Evolutionary conservation across 2,113 vertebrate genomes (phyloP).

Genomic region (Chloebia gouldiae): DNA sequence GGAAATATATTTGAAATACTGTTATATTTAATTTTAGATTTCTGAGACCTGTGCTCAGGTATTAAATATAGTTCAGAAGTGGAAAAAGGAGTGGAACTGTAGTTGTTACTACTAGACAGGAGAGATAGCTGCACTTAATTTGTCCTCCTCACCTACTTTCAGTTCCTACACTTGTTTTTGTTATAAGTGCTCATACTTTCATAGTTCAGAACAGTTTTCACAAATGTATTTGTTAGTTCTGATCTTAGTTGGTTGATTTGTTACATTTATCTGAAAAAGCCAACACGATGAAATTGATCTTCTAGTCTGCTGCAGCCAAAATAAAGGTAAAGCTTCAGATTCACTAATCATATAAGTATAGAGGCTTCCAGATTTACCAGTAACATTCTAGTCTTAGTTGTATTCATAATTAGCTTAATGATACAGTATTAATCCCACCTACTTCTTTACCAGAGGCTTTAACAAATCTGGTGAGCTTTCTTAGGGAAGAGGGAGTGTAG

Average conservation of each 20-base stretch:
- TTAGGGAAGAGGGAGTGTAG: background rate
- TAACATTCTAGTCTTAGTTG: background rate
- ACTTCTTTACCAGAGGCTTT: background rate
- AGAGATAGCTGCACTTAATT: background rate
- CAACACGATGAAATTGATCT: background rate
- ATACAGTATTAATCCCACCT: background rate
- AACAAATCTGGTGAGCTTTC: background rate
- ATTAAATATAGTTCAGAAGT: background rate
- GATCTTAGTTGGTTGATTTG: background rate
- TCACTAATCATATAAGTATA: accelerated
- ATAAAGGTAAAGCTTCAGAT: background rate
- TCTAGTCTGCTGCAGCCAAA: background rate
- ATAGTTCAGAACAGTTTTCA: background rate
- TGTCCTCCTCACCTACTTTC: background rate
- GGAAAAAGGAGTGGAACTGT: background rate
- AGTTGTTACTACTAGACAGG: background rate
- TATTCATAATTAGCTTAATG: background rate
- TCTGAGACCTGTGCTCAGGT: background rate
- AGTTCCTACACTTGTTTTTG: background rate
- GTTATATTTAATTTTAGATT: background rate
- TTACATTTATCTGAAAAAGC: background rate
- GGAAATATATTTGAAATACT: background rate
- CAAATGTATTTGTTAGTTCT: background rate
- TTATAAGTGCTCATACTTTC: background rate
- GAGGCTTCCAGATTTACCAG: background rate